Base-by-base conservation (phyloP, 2,113 vertebrate genomes). In the Eublepharis macularius region DNA sequence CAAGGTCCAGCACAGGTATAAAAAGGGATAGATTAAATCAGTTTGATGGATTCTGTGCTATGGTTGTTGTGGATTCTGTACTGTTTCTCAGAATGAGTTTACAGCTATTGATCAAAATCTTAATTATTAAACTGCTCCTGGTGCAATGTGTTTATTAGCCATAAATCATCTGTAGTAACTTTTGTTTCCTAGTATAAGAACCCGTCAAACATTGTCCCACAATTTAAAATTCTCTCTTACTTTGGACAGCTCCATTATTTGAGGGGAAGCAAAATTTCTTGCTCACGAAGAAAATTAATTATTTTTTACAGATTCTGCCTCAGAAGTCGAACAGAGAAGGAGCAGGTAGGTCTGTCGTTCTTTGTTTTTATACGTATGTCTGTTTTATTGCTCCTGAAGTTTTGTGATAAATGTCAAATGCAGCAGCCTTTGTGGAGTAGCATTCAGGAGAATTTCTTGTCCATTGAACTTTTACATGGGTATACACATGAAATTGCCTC, bases 291-390 rank as follows among this genome's bases (percentile, higher is more conserved):
- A 86, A 92, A 49, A 75, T 13, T 47, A 17, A 81, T 92, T 92
- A 69, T 96, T 86, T 96, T 81, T 95, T 94, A 12, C 85, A 99
- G 98, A 95, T 96, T 54, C 86, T 91, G 86, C 95, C 94, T 92
- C 95, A 95, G 84, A 96, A 95, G 88, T 90, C 86, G 92, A 95
- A 88, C 90, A 95, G 91, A 78, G 93, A 95, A 91, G 93, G 92
- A 83, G 93, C 96, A 96, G 98, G 98, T 98, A 97, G 96, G 97
- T 90, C 36, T 39, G 17, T 74, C 19, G 14, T 39, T 29, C 10
- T 57, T 60, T 60, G 26, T 69, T 47, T 81, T 19, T 80, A 45
- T 9, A 45, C 57, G 24, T 60, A 45, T 54, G 29, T 88, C 54
- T 76, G 39, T 32, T 84, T 63, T 32, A 66, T 90, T 80, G 80